Conservation (phyloP, 2,888 invertebrate genomes). For the Polietes domitor region DNA sequence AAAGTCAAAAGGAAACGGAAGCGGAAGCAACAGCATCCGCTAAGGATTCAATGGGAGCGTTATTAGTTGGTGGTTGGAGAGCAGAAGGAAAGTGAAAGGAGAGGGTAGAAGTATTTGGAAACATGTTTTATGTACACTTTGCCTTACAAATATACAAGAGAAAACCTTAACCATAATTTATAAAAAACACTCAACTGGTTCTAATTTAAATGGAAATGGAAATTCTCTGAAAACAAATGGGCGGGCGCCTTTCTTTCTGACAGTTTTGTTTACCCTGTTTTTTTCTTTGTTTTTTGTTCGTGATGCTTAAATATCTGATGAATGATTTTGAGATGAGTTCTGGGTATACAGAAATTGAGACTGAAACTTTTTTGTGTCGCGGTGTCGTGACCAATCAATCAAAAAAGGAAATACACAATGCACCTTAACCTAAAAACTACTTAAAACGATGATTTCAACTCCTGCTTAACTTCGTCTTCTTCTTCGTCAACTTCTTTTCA, state of each 20-base stretch:
- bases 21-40: background rate
- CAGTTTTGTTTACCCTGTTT: background rate
- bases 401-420: slow-evolving; percentile 56
- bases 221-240: slow-evolving; percentile 31
- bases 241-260: background rate
- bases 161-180: slow-evolving; percentile 64
- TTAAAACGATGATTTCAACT: slow-evolving; percentile 15
- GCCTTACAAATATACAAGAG: background rate
- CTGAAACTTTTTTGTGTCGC: slow-evolving; percentile 39
- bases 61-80: background rate
- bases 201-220: slow-evolving; percentile 38
- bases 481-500: background rate
- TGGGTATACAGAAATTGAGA: slow-evolving; percentile 33
- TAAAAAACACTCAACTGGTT: slow-evolving; percentile 60
- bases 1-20: background rate
- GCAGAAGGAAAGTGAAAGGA: background rate
- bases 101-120: background rate
- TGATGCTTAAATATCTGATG: slow-evolving; percentile 64
- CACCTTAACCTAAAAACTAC: slow-evolving; percentile 64
- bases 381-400: slow-evolving; percentile 33
- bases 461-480: background rate
- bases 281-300: slow-evolving; percentile 23
- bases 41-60: background rate
- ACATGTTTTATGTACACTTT: slow-evolving; percentile 22
- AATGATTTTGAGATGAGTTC: slow-evolving; percentile 41